Conservation (phyloP, 2,797 vertebrate species). For the Netta rufina region DNA sequence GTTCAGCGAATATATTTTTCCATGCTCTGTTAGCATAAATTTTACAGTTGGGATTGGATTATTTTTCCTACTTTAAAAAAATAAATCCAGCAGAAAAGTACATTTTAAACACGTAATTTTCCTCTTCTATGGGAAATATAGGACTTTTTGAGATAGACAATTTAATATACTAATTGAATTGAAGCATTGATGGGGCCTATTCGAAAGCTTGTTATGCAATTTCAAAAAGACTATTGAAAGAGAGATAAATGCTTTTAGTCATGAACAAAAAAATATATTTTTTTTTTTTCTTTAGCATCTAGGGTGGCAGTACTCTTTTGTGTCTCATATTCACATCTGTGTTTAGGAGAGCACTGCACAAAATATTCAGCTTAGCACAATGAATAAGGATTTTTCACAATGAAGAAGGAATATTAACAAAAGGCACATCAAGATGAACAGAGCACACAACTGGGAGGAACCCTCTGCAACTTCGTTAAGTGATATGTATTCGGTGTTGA, state of each 20-base stretch:
- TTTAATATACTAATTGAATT: neutral
- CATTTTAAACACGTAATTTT: neutral
- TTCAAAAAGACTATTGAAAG: slow-evolving; percentile 15
- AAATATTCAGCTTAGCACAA: neutral
- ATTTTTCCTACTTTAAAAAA: neutral
- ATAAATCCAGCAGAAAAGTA: neutral
- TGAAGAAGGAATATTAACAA: neutral
- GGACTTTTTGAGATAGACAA: slow-evolving; percentile 13
- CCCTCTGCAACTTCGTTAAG: neutral
- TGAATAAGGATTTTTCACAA: neutral
- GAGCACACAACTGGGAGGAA: neutral
- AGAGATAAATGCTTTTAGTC: slow-evolving; percentile 10
- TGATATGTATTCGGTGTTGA: neutral
- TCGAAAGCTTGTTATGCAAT: slow-evolving; percentile 1
- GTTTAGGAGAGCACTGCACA: neutral
- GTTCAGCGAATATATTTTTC: neutral
- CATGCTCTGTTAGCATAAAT: neutral
- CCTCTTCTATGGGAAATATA: slow-evolving; percentile 1
- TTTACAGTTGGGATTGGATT: neutral
- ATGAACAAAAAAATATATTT: neutral
- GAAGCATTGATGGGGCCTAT: neutral
- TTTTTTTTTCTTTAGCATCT: neutral
- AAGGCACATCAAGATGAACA: neutral
- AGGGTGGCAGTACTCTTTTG: neutral
- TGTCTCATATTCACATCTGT: neutral